A percentile compares a stretch with the other conserved stretches of the same genome.
phyloP scores from a whole-genome alignment of 2,888 invertebrate genomes.

The Mythimna loreyi region DNA sequence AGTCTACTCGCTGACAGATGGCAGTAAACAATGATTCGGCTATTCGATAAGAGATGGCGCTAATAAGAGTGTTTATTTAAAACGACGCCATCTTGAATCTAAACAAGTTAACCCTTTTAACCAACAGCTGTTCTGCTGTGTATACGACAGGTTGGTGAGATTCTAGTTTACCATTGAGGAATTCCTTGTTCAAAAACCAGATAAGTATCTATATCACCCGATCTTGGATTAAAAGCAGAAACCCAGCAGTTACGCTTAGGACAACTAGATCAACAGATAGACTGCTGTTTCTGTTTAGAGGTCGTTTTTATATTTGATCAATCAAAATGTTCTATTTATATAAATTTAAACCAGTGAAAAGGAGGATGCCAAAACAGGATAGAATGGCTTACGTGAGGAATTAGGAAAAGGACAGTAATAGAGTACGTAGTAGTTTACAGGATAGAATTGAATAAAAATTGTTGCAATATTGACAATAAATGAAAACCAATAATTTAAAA shows the following conservation, averaged over 20 bases:
- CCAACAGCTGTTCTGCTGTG: background rate
- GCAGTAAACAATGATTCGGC: conserved; percentile 47
- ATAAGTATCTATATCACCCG: background rate
- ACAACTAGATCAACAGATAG: too few relatives aligned
- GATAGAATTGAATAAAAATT: background rate
- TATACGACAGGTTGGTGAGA: too few relatives aligned
- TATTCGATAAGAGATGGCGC: conserved; percentile 74
- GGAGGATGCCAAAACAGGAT: background rate
- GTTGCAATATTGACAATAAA: background rate
- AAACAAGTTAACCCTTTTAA: background rate
- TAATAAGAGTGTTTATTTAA: background rate
- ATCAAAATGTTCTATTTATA: background rate
- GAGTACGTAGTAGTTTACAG: background rate
- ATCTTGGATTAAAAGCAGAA: background rate
- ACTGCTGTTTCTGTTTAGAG: too few relatives aligned
- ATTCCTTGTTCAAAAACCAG: background rate
- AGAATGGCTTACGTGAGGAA: background rate
- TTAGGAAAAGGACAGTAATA: background rate
- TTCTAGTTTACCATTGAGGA: too few relatives aligned
- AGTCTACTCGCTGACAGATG: conserved; percentile 57
- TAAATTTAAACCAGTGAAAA: background rate
- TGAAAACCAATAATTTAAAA: conserved; percentile 22
- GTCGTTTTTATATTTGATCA: background rate
- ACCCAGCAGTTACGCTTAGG: background rate
- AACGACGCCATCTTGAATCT: conserved; percentile 34